Conservation (phyloP, 92 coral and sea anemone genomes). For the Porites cylindrica region DNA sequence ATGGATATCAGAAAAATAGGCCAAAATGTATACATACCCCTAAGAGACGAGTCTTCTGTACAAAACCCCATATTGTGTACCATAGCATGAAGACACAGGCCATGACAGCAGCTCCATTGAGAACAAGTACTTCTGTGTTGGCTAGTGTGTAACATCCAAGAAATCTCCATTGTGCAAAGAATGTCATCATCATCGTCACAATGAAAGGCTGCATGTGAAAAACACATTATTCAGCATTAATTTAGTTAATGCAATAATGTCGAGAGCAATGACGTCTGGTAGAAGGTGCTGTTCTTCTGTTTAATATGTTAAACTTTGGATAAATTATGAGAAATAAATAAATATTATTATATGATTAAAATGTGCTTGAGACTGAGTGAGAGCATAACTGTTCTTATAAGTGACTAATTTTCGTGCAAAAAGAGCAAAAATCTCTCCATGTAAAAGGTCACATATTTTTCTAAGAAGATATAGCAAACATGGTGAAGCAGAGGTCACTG, state of each 20-base stretch:
- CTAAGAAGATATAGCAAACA: too few species aligned
- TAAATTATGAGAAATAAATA: too few species aligned
- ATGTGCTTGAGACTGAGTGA: too few species aligned
- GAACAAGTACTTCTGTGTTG: conserved; percentile 74
- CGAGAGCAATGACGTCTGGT: too few species aligned
- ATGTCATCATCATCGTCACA: conserved; percentile 86
- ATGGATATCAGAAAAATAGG: background rate
- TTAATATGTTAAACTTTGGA: too few species aligned
- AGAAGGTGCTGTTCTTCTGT: too few species aligned
- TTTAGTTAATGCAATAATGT: background rate
- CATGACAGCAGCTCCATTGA: conserved; percentile 74
- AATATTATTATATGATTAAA: too few species aligned
- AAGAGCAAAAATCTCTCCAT: too few species aligned
- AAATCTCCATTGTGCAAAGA: conserved; percentile 86
- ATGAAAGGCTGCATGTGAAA: conserved; percentile 74
- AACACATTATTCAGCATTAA: background rate
- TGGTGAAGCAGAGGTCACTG: too few species aligned
- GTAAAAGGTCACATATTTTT: too few species aligned
- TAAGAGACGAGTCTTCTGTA: conserved; percentile 68
- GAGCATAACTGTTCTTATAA: too few species aligned
- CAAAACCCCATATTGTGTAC: conserved; percentile 84
- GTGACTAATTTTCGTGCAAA: too few species aligned
- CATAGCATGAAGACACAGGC: conserved; percentile 58
- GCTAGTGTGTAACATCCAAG: conserved; percentile 50
- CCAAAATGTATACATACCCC: conserved; percentile 73